Conservation (phyloP, 2,797 vertebrate species). For the Poecilia gillii region DNA sequence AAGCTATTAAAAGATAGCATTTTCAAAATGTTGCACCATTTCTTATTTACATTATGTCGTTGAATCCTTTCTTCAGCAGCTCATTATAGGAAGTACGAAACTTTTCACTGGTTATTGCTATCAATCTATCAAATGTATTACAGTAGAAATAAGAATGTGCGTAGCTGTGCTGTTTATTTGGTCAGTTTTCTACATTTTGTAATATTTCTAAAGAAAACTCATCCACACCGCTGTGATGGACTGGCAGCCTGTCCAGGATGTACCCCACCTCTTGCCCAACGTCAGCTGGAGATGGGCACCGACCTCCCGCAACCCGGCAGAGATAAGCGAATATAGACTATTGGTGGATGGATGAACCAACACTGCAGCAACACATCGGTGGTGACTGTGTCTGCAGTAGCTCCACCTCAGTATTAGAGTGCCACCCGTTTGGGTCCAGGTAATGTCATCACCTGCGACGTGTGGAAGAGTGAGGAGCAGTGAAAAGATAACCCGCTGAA, state of each 20-base stretch:
- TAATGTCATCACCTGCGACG: conserved; percentile 54
- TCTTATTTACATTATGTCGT: neutral
- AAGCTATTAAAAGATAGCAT: neutral
- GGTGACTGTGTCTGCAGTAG: neutral
- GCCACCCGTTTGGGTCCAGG: conserved; percentile 42
- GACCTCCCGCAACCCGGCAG: neutral
- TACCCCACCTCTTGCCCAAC: neutral
- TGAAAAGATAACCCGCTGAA: conserved; percentile 59
- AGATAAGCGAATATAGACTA: neutral
- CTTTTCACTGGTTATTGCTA: neutral
- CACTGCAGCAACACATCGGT: neutral
- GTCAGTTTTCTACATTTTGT: neutral
- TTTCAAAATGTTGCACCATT: neutral
- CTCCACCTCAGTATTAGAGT: conserved; percentile 29
- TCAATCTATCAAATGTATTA: neutral
- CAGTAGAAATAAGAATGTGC: neutral
- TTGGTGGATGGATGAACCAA: neutral
- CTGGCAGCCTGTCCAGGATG: neutral
- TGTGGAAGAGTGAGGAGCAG: conserved; percentile 40
- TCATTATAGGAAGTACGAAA: neutral
- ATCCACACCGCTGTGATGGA: neutral
- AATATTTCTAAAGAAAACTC: neutral
- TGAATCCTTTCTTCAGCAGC: neutral
- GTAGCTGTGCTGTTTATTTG: neutral
- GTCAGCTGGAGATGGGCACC: neutral